A percentile compares a stretch with the other conserved stretches of the same genome.
These are phyloP conservation scores for Pheosia gnoma DNA, from an alignment of 2,888 invertebrate species.

Conservation along the genomic window DNA sequence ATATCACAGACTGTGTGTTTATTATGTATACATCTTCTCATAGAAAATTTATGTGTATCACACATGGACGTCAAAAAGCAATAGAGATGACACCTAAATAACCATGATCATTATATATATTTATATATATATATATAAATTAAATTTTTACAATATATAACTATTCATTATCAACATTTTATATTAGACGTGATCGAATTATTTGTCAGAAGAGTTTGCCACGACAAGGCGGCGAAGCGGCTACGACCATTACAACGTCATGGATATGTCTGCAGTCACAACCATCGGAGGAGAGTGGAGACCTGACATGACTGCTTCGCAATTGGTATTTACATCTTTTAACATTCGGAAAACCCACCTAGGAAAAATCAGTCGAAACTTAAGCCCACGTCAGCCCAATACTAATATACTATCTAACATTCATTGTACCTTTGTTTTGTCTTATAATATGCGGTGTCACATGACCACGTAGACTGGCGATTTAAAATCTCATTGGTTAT, in stretches of 20 bases:
- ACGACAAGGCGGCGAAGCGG: constrained; percentile 55
- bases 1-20: constrained; percentile 84
- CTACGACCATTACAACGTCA: constrained; percentile 38
- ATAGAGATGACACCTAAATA: constrained; percentile 79
- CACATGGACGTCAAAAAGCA: constrained; percentile 82
- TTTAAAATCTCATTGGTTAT: constrained; percentile 82
- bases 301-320: constrained; percentile 58
- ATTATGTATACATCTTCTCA: constrained; percentile 84
- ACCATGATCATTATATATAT: constrained; percentile 72
- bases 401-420: constrained; percentile 68
- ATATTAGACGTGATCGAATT: constrained; percentile 68
- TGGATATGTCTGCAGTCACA: constrained; percentile 82
- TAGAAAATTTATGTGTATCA: constrained; percentile 82
- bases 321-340: constrained; percentile 36
- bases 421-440: constrained; percentile 79
- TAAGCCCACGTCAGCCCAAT: constrained; percentile 69
- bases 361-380: constrained; percentile 63
- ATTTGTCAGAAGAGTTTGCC: constrained; percentile 76
- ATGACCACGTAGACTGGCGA: constrained; percentile 61
- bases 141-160: constrained; percentile 62
- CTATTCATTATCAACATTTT: constrained; percentile 66
- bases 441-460: constrained; percentile 67
- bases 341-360: constrained; percentile 53
- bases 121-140: constrained; percentile 11
- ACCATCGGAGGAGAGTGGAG: constrained; percentile 65